These are phyloP conservation scores for Serripes groenlandicus DNA, from an alignment of 2,888 invertebrate genomes.

Conservation along the genomic window DNA sequence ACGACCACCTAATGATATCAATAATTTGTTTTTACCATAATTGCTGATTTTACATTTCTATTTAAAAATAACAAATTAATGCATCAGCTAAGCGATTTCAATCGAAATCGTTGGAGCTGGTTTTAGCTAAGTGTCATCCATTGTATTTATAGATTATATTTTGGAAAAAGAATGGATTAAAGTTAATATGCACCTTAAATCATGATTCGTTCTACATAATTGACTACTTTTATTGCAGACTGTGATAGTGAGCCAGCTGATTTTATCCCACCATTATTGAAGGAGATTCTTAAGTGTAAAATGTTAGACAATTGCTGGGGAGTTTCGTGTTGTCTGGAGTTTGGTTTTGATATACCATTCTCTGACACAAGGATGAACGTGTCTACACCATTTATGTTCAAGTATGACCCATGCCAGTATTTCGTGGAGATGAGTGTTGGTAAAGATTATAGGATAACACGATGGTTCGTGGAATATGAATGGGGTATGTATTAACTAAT, in stretches of 20 bases:
- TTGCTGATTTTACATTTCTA: too few species aligned
- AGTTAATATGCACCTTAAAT: too few species aligned
- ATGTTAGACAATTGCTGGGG: conserved; percentile 40
- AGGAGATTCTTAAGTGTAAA: conserved; percentile 10
- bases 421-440: conserved; percentile 10
- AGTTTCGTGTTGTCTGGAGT: conserved; percentile 22
- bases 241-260: conserved; percentile 9
- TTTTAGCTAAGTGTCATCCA: too few species aligned
- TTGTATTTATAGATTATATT: too few species aligned
- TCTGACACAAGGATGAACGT: neutral
- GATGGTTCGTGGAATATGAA: conserved; percentile 33
- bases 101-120: too few species aligned
- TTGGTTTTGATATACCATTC: conserved; percentile 17
- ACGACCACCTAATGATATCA: too few species aligned
- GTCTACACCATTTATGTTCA: conserved; percentile 21
- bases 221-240: conserved; percentile 26
- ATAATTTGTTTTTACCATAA: too few species aligned
- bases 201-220: too few species aligned
- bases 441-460: neutral
- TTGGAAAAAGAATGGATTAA: too few species aligned
- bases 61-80: too few species aligned
- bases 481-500: conserved; percentile 22
- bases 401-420: conserved; percentile 31
- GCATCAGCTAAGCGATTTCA: too few species aligned
- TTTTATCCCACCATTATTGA: neutral